Percentiles rank a stretch among this genome's conserved stretches.
Evolutionary conservation across 2,113 vertebrate genomes (phyloP).

Genomic region (Heptranchias perlo): DNA sequence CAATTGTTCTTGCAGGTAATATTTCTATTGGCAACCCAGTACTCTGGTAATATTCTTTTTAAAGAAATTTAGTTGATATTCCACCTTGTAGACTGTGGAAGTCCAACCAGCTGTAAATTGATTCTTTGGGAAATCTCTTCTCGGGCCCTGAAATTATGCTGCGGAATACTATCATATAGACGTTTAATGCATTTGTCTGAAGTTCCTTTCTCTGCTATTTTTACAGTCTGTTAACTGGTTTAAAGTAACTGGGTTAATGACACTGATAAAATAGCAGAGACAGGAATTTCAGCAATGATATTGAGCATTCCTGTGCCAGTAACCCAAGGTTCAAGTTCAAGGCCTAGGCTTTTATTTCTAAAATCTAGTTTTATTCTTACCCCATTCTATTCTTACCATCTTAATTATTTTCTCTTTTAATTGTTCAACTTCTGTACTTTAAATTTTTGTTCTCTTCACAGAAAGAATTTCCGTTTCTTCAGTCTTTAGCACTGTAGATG

Average conservation of each 20-base stretch:
- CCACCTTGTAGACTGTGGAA: not conserved
- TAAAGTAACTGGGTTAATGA: not conserved
- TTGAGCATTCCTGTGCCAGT: not conserved
- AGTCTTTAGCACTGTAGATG: not conserved
- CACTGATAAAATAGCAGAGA: not conserved
- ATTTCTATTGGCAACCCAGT: not conserved
- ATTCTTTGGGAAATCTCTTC: not conserved
- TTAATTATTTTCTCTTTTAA: not conserved
- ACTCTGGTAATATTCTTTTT: not conserved
- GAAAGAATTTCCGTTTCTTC: too few relatives aligned
- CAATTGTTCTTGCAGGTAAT: not conserved
- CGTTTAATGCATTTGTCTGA: not conserved
- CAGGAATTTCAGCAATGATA: not conserved
- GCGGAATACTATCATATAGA: not conserved
- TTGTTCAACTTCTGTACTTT: not conserved
- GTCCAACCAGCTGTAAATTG: not conserved
- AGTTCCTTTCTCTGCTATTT: not conserved
- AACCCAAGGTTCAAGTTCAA: not conserved
- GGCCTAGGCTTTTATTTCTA: not conserved
- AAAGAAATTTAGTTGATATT: conserved; percentile 5
- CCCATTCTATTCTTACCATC: not conserved
- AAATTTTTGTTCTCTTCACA: too few relatives aligned
- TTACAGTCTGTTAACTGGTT: not conserved
- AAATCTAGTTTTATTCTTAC: not conserved
- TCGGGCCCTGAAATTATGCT: not conserved